Percentiles rank a stretch among this genome's conserved stretches.
Conservation (phyloP, 2,113 vertebrate genomes). For the Phodopus roborovskii region DNA sequence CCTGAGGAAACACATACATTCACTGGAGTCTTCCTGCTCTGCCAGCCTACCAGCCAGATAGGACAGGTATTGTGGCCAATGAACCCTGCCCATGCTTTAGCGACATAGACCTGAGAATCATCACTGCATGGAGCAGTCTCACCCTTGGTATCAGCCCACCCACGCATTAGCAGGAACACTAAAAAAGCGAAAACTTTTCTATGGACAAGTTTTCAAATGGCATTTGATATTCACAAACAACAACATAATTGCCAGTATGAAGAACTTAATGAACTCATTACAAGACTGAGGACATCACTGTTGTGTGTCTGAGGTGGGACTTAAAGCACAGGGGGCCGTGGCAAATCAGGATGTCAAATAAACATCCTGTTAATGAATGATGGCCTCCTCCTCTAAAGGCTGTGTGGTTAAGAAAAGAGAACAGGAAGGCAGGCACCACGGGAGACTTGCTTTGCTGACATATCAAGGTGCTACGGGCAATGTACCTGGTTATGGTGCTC, state of each 20-base stretch:
- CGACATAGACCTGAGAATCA: background rate
- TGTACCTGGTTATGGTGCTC: slow-evolving; percentile 96
- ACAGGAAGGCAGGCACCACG: background rate
- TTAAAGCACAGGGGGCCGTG: background rate
- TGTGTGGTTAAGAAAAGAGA: background rate
- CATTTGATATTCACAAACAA: too few species aligned
- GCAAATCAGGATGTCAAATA: background rate
- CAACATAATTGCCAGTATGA: fast-evolving
- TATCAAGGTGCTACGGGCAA: background rate
- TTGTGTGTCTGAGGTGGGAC: fast-evolving
- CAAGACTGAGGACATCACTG: fast-evolving
- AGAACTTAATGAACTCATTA: fast-evolving
- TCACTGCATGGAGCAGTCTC: background rate
- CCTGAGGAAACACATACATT: background rate
- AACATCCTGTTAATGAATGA: background rate
- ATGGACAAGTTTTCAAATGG: background rate
- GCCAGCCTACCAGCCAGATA: background rate
- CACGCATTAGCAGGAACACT: background rate
- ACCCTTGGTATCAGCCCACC: background rate
- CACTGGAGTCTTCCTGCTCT: background rate
- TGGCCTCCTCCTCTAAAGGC: background rate
- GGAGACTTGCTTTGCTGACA: background rate
- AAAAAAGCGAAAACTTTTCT: background rate
- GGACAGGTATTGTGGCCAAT: fast-evolving
- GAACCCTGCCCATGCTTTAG: too few species aligned